These are phyloP conservation scores for Limosa lapponica DNA, from an alignment of 2,797 vertebrate species.

Conservation along the genomic window DNA sequence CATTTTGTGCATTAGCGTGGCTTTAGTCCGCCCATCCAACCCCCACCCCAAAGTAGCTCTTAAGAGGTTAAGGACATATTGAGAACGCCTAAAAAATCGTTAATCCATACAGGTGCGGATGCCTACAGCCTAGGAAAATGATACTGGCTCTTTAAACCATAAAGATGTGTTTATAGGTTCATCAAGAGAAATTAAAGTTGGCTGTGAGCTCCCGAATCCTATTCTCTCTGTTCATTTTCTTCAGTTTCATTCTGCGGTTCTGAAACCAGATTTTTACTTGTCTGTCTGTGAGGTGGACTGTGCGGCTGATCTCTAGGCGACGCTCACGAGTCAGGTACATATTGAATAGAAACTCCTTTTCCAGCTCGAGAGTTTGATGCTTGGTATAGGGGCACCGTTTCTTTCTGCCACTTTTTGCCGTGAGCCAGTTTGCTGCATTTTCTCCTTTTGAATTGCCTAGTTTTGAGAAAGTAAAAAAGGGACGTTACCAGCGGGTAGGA, in stretches of 20 bases:
- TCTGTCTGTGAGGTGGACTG: conserved; percentile 98
- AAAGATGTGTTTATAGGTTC: conserved; percentile 72
- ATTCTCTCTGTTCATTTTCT: conserved; percentile 99
- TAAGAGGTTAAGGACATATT: conserved; percentile 68
- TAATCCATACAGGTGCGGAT: conserved; percentile 78
- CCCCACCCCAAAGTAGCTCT: conserved; percentile 52
- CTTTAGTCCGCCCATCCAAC: conserved; percentile 56
- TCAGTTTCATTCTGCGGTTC: conserved; percentile 99
- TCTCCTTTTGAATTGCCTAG: conserved; percentile 90
- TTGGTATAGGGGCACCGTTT: conserved; percentile 98
- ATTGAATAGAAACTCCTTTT: conserved; percentile 99
- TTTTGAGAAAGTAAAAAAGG: conserved; percentile 69
- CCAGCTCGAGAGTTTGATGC: conserved; percentile 98
- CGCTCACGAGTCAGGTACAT: conserved; percentile 99
- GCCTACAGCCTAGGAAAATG: conserved; percentile 73
- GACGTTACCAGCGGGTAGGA: conserved; percentile 51
- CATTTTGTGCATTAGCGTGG: conserved; percentile 65
- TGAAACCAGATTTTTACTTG: conserved; percentile 99
- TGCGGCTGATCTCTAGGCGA: conserved; percentile 98
- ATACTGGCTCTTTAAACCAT: conserved; percentile 72
- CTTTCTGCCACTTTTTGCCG: conserved; percentile 96
- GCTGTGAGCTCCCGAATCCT: conserved; percentile 96
- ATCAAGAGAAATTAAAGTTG: conserved; percentile 98
- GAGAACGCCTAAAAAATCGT: conserved; percentile 57
- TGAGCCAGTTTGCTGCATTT: conserved; percentile 93